Percentiles rank a stretch among this genome's conserved stretches.
phyloP scores from a whole-genome alignment of 2,797 vertebrate species.

The Pampus argenteus region DNA sequence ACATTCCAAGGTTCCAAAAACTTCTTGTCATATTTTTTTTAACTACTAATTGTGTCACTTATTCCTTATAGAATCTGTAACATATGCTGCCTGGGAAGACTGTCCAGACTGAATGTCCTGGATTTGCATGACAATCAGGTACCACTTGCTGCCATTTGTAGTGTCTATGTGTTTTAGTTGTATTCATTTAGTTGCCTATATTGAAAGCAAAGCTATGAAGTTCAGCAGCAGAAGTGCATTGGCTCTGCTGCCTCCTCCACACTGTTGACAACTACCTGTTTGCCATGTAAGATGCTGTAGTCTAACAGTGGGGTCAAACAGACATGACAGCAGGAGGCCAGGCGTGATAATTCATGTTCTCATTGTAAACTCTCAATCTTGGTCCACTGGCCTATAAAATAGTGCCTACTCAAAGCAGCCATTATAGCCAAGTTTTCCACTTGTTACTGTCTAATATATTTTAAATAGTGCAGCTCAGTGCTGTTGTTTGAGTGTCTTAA shows the following conservation, averaged over 20 bases:
- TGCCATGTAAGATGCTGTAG: constrained; percentile 1
- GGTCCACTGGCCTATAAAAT: constrained; percentile 15
- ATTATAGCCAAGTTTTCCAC: not conserved
- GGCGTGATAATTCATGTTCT: constrained; percentile 20
- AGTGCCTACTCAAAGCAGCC: not conserved
- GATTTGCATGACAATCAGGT: constrained; percentile 98
- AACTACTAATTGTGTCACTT: constrained; percentile 1
- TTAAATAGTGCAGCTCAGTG: not conserved
- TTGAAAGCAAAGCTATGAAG: constrained; percentile 17
- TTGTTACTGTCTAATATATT: constrained; percentile 14
- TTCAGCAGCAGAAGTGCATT: constrained; percentile 18
- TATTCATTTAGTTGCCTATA: constrained; percentile 8
- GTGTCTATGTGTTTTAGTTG: constrained; percentile 4
- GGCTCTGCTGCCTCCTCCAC: constrained; percentile 14
- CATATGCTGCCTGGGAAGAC: constrained; percentile 88
- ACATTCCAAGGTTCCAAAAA: not conserved
- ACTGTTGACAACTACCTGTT: constrained; percentile 6
- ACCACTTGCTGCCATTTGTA: constrained; percentile 39
- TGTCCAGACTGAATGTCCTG: constrained; percentile 91
- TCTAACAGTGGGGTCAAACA: constrained; percentile 21
- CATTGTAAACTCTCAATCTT: constrained; percentile 5
- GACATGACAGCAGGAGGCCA: constrained; percentile 33
- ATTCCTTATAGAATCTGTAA: constrained; percentile 87
- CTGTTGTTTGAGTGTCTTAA: not conserved
- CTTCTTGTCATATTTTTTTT: constrained; percentile 7